A percentile compares a stretch with the other conserved stretches of the same genome.
phyloP scores from a whole-genome alignment of 1,140 invertebrate genomes.

The Cherax destructor region DNA sequence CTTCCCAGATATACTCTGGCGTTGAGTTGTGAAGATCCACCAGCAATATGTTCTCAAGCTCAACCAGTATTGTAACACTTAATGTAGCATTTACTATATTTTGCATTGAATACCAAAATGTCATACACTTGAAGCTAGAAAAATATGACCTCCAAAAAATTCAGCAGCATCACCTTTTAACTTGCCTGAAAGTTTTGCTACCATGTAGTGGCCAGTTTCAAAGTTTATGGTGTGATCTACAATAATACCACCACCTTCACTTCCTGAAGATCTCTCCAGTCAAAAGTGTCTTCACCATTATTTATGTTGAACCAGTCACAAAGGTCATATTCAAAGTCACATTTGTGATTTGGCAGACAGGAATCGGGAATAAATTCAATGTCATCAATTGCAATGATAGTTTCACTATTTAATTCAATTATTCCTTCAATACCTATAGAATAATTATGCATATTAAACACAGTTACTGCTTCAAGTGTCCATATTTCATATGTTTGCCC shows the following conservation, averaged over 20 bases:
- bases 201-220: conserved; percentile 50
- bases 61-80: conserved; percentile 2
- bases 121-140: conserved; percentile 21
- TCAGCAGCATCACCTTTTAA: conserved; percentile 47
- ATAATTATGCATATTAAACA: conserved; percentile 16
- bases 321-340: conserved; percentile 50
- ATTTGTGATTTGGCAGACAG: conserved; percentile 22
- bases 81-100: conserved; percentile 56
- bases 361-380: conserved; percentile 46
- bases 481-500: conserved; percentile 46
- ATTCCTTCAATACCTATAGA: conserved; percentile 24
- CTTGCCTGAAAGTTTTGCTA: conserved; percentile 33
- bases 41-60: neutral
- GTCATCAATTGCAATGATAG: conserved; percentile 52
- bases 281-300: conserved; percentile 40
- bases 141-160: conserved; percentile 24
- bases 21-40: conserved; percentile 36
- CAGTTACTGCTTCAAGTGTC: conserved; percentile 37
- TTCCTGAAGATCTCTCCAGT: conserved; percentile 36
- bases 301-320: conserved; percentile 55
- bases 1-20: conserved; percentile 49
- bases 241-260: conserved; percentile 43
- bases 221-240: conserved; percentile 59
- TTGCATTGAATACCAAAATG: conserved; percentile 65
- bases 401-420: conserved; percentile 20